A percentile compares a stretch with the other conserved stretches of the same genome.
Evolutionary conservation across 2,888 invertebrate genomes (phyloP).

Genomic region (Sylvicola cinctus): DNA sequence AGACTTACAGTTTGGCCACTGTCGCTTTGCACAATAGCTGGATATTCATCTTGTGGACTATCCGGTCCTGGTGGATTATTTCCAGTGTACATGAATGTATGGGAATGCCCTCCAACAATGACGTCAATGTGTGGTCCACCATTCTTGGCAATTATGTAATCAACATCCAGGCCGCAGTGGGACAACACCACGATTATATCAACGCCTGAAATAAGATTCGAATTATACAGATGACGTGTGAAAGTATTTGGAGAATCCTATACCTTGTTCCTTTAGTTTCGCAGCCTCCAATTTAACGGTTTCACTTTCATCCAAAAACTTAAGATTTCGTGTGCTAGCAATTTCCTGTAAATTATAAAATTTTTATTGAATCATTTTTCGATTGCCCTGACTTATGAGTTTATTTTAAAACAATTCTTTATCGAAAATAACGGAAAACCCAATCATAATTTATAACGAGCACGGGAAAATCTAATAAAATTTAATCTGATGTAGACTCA

Average conservation of each 20-base stretch:
- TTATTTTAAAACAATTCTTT: too few species aligned
- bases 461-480: too few species aligned
- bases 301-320: constrained; percentile 46
- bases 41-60: constrained; percentile 40
- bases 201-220: too few species aligned
- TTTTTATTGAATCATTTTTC: constrained; percentile 2
- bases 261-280: constrained; percentile 34
- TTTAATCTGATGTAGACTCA: constrained; percentile 22
- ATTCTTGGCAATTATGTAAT: constrained; percentile 39
- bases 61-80: constrained; percentile 34
- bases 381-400: too few species aligned
- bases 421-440: too few species aligned
- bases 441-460: too few species aligned
- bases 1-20: constrained; percentile 19
- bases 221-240: too few species aligned
- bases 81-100: constrained; percentile 52
- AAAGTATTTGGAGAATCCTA: too few species aligned
- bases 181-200: constrained; percentile 68
- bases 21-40: constrained; percentile 38
- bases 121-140: constrained; percentile 50
- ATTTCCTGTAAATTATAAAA: constrained; percentile 29
- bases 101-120: constrained; percentile 71
- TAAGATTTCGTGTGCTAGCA: constrained; percentile 40
- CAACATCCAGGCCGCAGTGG: constrained; percentile 54
- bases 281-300: constrained; percentile 45